These are phyloP conservation scores for Spodoptera picta DNA, from an alignment of 2,888 invertebrate species.

Conservation along the genomic window DNA sequence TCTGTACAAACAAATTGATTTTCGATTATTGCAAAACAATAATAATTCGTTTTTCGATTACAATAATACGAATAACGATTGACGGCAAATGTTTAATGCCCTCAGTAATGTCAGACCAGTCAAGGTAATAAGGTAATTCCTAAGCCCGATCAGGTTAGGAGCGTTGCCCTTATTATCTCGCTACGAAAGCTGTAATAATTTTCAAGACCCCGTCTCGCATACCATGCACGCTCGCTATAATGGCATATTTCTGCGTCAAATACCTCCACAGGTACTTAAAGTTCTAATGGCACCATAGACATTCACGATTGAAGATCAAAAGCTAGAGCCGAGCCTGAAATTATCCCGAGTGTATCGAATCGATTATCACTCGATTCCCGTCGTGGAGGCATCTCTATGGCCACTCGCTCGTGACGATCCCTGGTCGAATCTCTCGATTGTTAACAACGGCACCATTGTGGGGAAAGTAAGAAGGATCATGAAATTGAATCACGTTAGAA, in stretches of 20 bases:
- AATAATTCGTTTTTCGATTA: not conserved
- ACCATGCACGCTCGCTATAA: slow-evolving; percentile 43
- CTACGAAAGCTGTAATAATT: slow-evolving; percentile 55
- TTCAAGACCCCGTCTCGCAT: slow-evolving; percentile 46
- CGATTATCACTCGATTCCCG: slow-evolving; percentile 71
- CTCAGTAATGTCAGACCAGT: slow-evolving; percentile 29
- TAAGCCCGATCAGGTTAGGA: slow-evolving; percentile 47
- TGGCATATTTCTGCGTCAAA: slow-evolving; percentile 46
- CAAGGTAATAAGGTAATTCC: slow-evolving; percentile 37
- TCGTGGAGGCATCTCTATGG: slow-evolving; percentile 60
- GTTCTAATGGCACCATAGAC: slow-evolving; percentile 48
- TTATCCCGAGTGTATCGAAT: slow-evolving; percentile 72
- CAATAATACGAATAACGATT: slow-evolving; percentile 14
- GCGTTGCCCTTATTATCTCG: slow-evolving; percentile 53
- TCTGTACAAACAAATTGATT: slow-evolving; percentile 8
- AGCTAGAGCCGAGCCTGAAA: slow-evolving; percentile 53
- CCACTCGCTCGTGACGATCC: slow-evolving; percentile 68
- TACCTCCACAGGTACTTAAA: slow-evolving; percentile 41
- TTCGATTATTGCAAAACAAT: slow-evolving; percentile 6
- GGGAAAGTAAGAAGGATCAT: slow-evolving; percentile 72
- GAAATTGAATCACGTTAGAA: slow-evolving; percentile 61
- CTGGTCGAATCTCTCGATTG: slow-evolving; percentile 56
- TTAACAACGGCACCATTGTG: slow-evolving; percentile 49
- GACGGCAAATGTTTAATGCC: slow-evolving; percentile 5
- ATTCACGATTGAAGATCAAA: slow-evolving; percentile 55